Percentiles rank a stretch among this genome's conserved stretches.
These are phyloP conservation scores for Pseudomyrmex pallidus DNA, from an alignment of 1,140 invertebrate genomes.

Conservation along the genomic window DNA sequence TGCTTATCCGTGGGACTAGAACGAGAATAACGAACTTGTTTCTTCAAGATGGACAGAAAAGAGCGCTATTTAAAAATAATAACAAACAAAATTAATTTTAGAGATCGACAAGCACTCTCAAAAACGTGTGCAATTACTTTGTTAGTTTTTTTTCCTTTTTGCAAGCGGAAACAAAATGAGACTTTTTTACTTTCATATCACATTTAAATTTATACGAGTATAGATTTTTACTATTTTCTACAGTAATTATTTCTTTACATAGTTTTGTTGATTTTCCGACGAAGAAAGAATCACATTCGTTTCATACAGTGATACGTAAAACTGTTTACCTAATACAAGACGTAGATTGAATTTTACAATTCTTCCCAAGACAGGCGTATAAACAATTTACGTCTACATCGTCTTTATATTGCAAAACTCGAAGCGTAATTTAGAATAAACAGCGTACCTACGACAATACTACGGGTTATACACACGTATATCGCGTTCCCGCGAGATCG, in stretches of 20 bases:
- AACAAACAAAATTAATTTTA: too few species aligned
- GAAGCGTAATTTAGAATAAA: slow-evolving; percentile 11
- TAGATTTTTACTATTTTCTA: too few species aligned
- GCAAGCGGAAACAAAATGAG: too few species aligned
- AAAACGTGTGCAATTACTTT: background rate
- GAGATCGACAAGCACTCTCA: background rate
- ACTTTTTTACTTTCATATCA: too few species aligned
- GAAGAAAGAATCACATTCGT: background rate
- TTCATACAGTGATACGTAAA: background rate
- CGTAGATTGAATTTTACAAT: slow-evolving; percentile 1
- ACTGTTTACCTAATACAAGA: slow-evolving; percentile 14
- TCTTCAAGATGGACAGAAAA: background rate
- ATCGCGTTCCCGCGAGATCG: slow-evolving; percentile 47
- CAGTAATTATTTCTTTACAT: too few species aligned
- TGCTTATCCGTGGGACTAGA: slow-evolving; percentile 22
- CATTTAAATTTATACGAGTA: too few species aligned
- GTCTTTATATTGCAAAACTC: slow-evolving; percentile 27
- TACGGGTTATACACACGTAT: background rate
- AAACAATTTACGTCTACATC: slow-evolving; percentile 1
- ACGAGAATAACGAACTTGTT: background rate
- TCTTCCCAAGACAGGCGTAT: background rate
- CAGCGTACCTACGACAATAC: slow-evolving; percentile 35
- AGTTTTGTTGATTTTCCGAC: too few species aligned
- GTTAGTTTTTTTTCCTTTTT: too few species aligned
- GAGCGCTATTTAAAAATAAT: background rate